Percentiles rank a stretch among this genome's conserved stretches.
Evolutionary conservation across 92 coral and sea anemone genomes (phyloP).

Genomic region (Phymanthus crucifer): DNA sequence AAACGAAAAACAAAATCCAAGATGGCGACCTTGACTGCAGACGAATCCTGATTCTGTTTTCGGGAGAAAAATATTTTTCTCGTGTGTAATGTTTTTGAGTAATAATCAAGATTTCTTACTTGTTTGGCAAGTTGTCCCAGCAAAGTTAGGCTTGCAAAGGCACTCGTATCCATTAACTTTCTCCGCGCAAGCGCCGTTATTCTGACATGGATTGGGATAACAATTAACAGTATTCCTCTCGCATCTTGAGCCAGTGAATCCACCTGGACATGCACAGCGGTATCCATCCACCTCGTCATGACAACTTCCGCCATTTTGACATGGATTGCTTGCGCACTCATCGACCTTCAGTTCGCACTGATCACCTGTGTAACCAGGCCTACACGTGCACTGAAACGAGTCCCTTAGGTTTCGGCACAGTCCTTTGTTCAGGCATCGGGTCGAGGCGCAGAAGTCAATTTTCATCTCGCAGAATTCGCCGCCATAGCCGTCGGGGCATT

Average conservation of each 20-base stretch:
- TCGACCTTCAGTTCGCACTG: slow-evolving; percentile 77
- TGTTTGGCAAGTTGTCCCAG: slow-evolving; percentile 65
- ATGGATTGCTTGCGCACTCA: slow-evolving; percentile 78
- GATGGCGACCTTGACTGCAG: too few species aligned
- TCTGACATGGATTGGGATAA: slow-evolving; percentile 69
- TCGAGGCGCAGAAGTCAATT: slow-evolving; percentile 66
- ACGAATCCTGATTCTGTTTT: too few species aligned
- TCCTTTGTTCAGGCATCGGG: slow-evolving; percentile 76
- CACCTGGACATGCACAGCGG: slow-evolving; percentile 67
- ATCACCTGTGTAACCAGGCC: slow-evolving; percentile 74
- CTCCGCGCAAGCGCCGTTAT: slow-evolving; percentile 75
- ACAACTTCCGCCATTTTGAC: slow-evolving; percentile 80
- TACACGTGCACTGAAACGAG: slow-evolving; percentile 72
- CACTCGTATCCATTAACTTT: slow-evolving; percentile 76
- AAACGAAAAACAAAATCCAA: background rate
- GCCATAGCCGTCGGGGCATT: slow-evolving; percentile 72
- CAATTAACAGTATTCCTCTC: slow-evolving; percentile 69
- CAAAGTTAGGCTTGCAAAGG: slow-evolving; percentile 76
- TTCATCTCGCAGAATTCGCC: slow-evolving; percentile 86
- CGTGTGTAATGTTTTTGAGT: too few species aligned
- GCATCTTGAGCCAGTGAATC: slow-evolving; percentile 76
- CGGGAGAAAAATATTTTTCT: too few species aligned
- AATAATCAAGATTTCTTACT: slow-evolving; percentile 53
- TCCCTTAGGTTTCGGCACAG: slow-evolving; percentile 63
- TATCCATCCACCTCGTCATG: slow-evolving; percentile 61